Base-by-base conservation (phyloP, 2,888 invertebrate species). In the Nymphalis urticae region DNA sequence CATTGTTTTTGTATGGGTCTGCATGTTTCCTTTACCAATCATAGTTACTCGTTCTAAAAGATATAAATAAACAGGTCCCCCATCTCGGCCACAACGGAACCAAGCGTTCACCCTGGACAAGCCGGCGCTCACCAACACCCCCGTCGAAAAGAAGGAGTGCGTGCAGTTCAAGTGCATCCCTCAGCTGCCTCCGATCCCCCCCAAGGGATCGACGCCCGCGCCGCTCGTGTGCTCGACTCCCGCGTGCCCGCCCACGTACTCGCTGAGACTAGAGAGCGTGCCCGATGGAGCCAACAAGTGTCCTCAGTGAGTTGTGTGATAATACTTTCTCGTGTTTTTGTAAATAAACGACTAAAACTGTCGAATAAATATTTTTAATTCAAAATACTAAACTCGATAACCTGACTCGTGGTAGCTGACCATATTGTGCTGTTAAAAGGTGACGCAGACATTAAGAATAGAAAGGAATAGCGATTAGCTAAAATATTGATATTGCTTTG, bases 161-260 rank as follows among this genome's bases (percentile, higher is more conserved):
- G 84, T 82, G 0, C 92, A 94, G 80, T 95, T 94, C 83, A 88
- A 87, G 59, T 95, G 95, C 77, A 82, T 93, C 13, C 92, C 94
- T 0, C 78, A 79, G 10, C 87, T 93, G 68, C 93, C 93, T 1
- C 88, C 90, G 1, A 91, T 93, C 0, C 91, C 92, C 61, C 73
- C 75, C 16, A 87, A 89, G 7, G 84, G 83, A 0, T 76, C 75
- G 17, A 82, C 83, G 0, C 76, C 80, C 0, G 76, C 80, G 4
- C 84, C 90, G 1, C 73, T 79, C 0, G 59, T 76, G 0, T 94
- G 94, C 77, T 89, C 93, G 0, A 82, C 91, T 9, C 89, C 92
- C 2, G 75, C 79, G 13, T 96, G 96, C 76, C 96, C 95, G 0
- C 85, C 91, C 0, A 93, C 93, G 1, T 95, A 95, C 80, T 86